phyloP scores from a whole-genome alignment of 2,888 invertebrate species.

The Acleris cristana region DNA sequence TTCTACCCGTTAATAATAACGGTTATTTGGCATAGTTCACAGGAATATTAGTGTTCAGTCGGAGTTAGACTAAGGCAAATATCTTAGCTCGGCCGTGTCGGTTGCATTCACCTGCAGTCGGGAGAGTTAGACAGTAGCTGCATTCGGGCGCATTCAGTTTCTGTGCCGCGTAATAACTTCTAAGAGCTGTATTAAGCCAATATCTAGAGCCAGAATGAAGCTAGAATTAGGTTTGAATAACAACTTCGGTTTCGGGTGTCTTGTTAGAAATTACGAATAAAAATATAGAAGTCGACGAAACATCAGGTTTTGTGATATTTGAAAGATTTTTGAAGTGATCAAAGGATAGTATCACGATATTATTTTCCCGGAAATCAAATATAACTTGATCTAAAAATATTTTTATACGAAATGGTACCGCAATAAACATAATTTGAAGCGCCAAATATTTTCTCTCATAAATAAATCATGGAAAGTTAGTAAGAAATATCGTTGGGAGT shows the following conservation, averaged over 20 bases:
- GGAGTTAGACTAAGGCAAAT: conserved; percentile 14
- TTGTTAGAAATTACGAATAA: no score
- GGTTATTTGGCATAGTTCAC: no score
- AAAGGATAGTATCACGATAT: no score
- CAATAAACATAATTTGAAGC: conserved; percentile 1
- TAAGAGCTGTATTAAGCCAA: conserved; percentile 29
- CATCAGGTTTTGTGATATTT: no score
- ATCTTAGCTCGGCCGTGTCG: conserved; percentile 5
- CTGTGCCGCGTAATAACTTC: conserved; percentile 31
- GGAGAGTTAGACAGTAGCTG: conserved; percentile 32
- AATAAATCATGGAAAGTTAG: conserved; percentile 7
- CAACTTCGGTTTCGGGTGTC: no score
- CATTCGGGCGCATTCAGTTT: conserved; percentile 30
- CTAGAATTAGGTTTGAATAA: conserved; percentile 19
- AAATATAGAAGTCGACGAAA: no score
- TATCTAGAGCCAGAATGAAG: conserved; percentile 21
- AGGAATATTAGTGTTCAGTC: background rate
- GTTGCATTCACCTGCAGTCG: conserved; percentile 9
- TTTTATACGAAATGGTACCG: background rate
- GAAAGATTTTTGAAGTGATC: no score
- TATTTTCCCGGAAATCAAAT: no score
- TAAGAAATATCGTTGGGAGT: conserved; percentile 31
- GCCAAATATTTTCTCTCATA: conserved; percentile 10
- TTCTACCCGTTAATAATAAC: no score
- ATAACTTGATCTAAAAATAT: no score